Conservation (phyloP, 2,888 invertebrate genomes). For the Marronus borbonicus region DNA sequence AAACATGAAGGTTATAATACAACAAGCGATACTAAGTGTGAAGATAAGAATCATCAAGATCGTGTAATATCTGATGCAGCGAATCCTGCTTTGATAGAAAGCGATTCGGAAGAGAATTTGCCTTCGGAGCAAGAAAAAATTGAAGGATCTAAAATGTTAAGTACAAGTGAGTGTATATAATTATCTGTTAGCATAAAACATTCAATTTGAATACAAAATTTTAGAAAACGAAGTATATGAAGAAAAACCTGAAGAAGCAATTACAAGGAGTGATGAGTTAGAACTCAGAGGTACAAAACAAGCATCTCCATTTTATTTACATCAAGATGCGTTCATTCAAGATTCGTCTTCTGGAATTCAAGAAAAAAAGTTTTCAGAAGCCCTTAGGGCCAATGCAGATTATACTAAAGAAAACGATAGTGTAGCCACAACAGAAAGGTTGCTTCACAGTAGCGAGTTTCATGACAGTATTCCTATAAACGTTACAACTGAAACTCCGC, state of each 20-base stretch:
- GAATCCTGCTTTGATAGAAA: not conserved
- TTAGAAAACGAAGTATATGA: not conserved
- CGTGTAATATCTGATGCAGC: not conserved
- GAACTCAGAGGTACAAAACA: not conserved
- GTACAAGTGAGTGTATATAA: not conserved
- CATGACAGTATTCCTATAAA: slow-evolving; percentile 69
- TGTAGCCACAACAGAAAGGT: slow-evolving; percentile 56
- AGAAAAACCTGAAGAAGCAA: not conserved
- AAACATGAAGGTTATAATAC: not conserved
- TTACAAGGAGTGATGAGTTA: not conserved
- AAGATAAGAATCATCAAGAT: too few species aligned
- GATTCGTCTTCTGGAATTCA: slow-evolving; percentile 30
- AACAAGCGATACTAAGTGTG: not conserved
- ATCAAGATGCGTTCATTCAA: slow-evolving; percentile 49
- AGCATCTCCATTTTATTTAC: slow-evolving; percentile 54
- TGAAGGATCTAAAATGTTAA: not conserved
- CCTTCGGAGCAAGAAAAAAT: not conserved
- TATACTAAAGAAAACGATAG: slow-evolving; percentile 35
- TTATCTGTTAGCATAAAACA: not conserved
- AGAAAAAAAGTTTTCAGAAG: slow-evolving; percentile 53
- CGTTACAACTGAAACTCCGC: slow-evolving; percentile 38
- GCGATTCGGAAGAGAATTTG: not conserved
- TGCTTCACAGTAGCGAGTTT: slow-evolving; percentile 73
- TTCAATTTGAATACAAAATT: not conserved
- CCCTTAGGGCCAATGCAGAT: slow-evolving; percentile 46